These are phyloP conservation scores for Teinopalpus imperialis DNA, from an alignment of 2,888 invertebrate genomes.

Conservation along the genomic window DNA sequence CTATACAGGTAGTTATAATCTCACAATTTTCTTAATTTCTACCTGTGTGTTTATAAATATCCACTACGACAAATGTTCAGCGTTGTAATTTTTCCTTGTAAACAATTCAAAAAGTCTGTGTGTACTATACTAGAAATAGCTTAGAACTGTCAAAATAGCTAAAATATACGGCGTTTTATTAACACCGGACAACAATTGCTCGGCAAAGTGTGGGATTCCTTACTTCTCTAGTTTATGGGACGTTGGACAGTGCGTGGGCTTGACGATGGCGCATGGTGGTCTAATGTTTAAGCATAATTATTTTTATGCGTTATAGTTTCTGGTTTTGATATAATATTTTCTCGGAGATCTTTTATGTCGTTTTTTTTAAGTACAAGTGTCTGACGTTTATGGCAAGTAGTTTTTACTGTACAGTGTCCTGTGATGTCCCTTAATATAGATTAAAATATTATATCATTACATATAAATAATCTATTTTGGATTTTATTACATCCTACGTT, in stretches of 20 bases:
- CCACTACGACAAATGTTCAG: too few relatives aligned
- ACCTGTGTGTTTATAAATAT: too few relatives aligned
- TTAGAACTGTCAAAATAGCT: constrained; percentile 78
- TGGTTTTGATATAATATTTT: constrained; percentile 21
- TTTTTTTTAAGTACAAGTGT: background rate
- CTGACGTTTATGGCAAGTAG: constrained; percentile 31
- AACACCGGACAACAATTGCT: constrained; percentile 74
- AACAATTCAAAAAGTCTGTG: too few relatives aligned
- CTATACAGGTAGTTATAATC: too few relatives aligned
- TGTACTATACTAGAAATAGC: constrained; percentile 64
- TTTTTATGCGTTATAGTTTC: constrained; percentile 33
- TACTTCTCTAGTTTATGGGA: constrained; percentile 70
- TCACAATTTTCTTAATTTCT: too few relatives aligned
- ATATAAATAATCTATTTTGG: too few relatives aligned
- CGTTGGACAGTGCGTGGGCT: constrained; percentile 60
- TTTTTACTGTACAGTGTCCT: constrained; percentile 19
- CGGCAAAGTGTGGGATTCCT: constrained; percentile 75
- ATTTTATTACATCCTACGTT: too few relatives aligned
- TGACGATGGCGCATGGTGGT: constrained; percentile 53
- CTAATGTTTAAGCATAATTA: constrained; percentile 53
- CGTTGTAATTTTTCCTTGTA: too few relatives aligned
- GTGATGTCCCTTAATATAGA: too few relatives aligned
- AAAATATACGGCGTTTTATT: constrained; percentile 79
- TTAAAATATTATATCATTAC: too few relatives aligned
- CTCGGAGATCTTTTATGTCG: constrained; percentile 20